A percentile compares a stretch with the other conserved stretches of the same genome.
Evolutionary conservation across 2,797 vertebrate species (phyloP).

Genomic region (Cephalopachus bancanus): DNA sequence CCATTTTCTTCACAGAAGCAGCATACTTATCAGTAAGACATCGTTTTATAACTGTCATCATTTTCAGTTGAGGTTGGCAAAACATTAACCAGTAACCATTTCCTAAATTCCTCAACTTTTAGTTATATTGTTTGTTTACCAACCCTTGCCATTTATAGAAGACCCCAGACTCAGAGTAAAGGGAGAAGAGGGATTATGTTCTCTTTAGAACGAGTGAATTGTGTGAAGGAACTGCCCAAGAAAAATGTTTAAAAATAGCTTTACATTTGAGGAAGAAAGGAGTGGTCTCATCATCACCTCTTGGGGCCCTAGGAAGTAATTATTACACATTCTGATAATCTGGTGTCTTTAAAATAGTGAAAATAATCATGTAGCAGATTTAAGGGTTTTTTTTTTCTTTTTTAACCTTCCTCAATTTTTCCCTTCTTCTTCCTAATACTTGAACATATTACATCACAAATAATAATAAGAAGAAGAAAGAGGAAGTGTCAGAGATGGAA

Average conservation of each 20-base stretch:
- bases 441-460: not conserved
- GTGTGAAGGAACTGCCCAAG: not conserved
- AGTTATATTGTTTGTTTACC: constrained; percentile 43
- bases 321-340: not conserved
- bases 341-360: not conserved
- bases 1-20: not conserved
- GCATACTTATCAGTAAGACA: not conserved
- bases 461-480: not conserved
- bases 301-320: not conserved
- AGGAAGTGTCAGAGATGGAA: not conserved
- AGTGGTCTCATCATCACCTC: not conserved
- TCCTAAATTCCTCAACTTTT: constrained; percentile 66
- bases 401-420: not conserved
- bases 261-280: not conserved
- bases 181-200: not conserved
- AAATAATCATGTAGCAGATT: not conserved
- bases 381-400: not conserved
- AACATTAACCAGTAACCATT: constrained; percentile 59
- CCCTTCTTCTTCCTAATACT: not conserved
- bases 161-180: not conserved
- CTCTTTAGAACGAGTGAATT: not conserved
- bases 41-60: not conserved
- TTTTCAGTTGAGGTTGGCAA: constrained; percentile 46
- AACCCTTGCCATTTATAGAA: constrained; percentile 61
- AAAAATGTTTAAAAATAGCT: not conserved